Evolutionary conservation across 2,113 vertebrate genomes (phyloP).

Genomic region (Copsychus sechellarum): DNA sequence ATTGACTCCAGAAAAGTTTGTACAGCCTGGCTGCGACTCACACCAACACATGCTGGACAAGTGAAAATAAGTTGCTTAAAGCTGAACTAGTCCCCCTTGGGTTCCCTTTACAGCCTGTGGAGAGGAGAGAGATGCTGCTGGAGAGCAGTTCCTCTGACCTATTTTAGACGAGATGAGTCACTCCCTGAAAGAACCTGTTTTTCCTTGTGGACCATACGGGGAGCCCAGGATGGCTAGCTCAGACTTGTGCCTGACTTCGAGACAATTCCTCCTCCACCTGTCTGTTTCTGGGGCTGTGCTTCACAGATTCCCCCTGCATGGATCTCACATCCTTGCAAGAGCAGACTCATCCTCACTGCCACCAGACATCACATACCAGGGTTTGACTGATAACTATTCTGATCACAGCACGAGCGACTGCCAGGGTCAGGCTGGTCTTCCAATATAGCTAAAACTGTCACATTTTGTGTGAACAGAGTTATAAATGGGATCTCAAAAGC

Average conservation of each 20-base stretch:
- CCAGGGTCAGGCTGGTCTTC: constrained; percentile 38
- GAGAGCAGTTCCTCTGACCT: constrained; percentile 46
- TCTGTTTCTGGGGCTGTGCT: neutral
- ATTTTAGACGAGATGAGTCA: constrained; percentile 44
- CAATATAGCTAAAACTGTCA: constrained; percentile 37
- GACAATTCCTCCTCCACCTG: neutral
- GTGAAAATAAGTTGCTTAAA: neutral
- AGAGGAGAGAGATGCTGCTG: constrained; percentile 5
- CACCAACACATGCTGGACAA: neutral
- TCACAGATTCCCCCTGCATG: rapidly evolving
- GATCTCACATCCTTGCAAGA: neutral
- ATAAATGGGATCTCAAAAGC: neutral
- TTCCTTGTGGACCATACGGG: neutral
- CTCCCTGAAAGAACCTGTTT: constrained; percentile 51
- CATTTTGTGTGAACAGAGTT: constrained; percentile 3
- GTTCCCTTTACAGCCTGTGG: neutral
- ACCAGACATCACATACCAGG: neutral
- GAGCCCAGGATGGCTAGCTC: constrained; percentile 15
- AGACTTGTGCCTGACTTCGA: neutral
- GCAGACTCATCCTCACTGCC: neutral
- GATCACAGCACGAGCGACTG: constrained; percentile 36
- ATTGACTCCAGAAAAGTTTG: neutral
- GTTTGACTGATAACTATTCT: constrained; percentile 52
- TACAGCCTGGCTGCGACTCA: neutral
- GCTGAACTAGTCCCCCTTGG: neutral